Evolutionary conservation across 2,888 invertebrate genomes (phyloP), one percentile per base, ranked within the genome.

Genomic region (Ligdia adustata): DNA sequence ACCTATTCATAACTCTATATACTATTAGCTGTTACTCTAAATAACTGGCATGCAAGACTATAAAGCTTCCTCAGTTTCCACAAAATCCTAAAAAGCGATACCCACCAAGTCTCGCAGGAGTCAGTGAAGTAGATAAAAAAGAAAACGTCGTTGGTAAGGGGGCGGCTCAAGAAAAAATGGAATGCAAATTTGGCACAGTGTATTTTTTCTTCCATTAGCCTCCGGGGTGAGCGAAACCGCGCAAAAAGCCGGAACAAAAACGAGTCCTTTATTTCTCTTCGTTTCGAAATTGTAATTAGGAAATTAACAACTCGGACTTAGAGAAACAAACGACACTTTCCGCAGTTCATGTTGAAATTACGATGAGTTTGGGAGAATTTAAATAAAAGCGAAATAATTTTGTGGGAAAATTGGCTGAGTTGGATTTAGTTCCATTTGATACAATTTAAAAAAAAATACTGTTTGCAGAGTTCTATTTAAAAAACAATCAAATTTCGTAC

Each of bases 151-250:
- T 9, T 9, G 4, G 22, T 12, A 28, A 24, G 28, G 11, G 9
- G 12, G 15, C 12, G 20, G 13, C 42, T 33, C 79, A 78, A 75
- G 78, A 85, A 84, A 57, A 88, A 88, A 85, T 83, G 82, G 79
- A 85, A 89, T 88, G 89, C 79, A 90, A 90, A 90, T 89, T 90
- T 86, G 20, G 86, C 87, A 88, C 87, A 84, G 71, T 76, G 82
- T 87, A 83, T 87, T 90, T 86, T 86, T 87, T 85, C 81, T 84
- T 80, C 84, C 83, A 88, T 89, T 88, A 88, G 83, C 82, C 83
- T 86, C 73, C 75, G 77, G 72, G 71, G 62, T 72, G 67, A 75
- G 75, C 57, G 50, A 55, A 22, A 49, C 55, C 68, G 51, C 69
- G 74, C 75, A 79, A 82, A 72, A 78, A 77, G 63, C 66, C 70